Conservation (phyloP, 2,797 vertebrate genomes). For the Sebastes glaucus region DNA sequence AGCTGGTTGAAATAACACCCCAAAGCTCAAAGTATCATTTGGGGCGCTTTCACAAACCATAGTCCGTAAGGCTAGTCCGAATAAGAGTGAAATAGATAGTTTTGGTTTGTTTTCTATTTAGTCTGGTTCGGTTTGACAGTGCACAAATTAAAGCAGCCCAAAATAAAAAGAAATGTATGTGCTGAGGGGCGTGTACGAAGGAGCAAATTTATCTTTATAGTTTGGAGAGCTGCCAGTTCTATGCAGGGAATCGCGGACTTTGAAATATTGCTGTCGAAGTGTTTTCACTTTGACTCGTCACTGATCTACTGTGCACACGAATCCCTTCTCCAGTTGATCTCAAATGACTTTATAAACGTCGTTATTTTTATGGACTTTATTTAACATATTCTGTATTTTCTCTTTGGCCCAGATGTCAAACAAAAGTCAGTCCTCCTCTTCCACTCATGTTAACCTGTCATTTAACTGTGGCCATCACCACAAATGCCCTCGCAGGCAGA, state of each 20-base stretch:
- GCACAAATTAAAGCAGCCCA: no score
- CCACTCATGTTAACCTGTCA: neutral
- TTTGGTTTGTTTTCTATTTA: no score
- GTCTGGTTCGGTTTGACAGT: no score
- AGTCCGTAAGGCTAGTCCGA: no score
- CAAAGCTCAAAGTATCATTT: neutral
- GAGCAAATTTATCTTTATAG: neutral
- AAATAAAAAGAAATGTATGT: neutral
- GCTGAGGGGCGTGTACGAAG: neutral
- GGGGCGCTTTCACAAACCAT: accelerated
- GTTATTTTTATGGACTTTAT: neutral
- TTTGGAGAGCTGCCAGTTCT: neutral
- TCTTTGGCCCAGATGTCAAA: neutral
- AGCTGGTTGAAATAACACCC: neutral
- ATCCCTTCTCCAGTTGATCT: neutral
- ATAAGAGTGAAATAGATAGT: no score
- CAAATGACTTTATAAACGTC: neutral
- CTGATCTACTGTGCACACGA: no score
- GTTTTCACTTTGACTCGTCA: neutral
- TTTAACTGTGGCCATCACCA: accelerated
- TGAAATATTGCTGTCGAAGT: neutral
- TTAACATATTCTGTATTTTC: neutral
- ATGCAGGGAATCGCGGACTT: neutral
- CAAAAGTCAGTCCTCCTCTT: neutral
- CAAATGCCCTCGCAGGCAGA: neutral